Evolutionary conservation across 2,113 vertebrate species (phyloP), one percentile per base, ranked within the genome.

Genomic region (Pardalotus punctatus): DNA sequence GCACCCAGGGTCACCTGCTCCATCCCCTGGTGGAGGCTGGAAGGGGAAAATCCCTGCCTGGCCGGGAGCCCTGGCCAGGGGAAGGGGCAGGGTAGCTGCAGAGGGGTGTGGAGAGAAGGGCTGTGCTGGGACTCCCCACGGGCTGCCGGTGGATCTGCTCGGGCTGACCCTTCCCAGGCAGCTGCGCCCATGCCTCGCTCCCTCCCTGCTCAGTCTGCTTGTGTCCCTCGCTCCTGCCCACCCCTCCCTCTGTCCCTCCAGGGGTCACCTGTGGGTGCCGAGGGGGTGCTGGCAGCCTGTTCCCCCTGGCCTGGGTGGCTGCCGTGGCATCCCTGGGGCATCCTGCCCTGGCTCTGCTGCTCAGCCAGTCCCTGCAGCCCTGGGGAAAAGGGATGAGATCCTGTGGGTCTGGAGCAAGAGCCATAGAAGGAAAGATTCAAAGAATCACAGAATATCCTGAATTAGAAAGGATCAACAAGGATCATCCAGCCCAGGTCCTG

Each of bases 11-110:
- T 13, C 17, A 6, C 8, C 31, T 79, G 42, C 42, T 40, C 25
- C 35, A 10, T 31, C 10, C 15, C 20, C 33, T n/a, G 38, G 25
- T 36, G 47, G 53, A 71, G 58, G 28, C 24, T 54, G 38, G 7
- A 17, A 10, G n/a, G 29, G 27, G 53, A 56, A 33, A 25, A 38
- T 3, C 43, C 10, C 23, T 82, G 61, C 8, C 28, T 47, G 35
- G 14, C 7, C 0, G 0, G 28, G 9, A 4, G 2, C 42, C 67
- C 72, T 64, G 53, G 33, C 40, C 38, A 57, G 45, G 22, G 33
- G 33, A 65, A 50, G 36, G 64, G 33, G 28, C 13, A 23, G 43
- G 17, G 33, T 72, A 53, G 25, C 62, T 67, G 3, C 54, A 54
- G 54, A 51, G 23, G 15, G 16, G 4, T 62, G 53, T 36, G 48